phyloP scores from a whole-genome alignment of 2,113 vertebrate species.

The Corvus moneduloides region DNA sequence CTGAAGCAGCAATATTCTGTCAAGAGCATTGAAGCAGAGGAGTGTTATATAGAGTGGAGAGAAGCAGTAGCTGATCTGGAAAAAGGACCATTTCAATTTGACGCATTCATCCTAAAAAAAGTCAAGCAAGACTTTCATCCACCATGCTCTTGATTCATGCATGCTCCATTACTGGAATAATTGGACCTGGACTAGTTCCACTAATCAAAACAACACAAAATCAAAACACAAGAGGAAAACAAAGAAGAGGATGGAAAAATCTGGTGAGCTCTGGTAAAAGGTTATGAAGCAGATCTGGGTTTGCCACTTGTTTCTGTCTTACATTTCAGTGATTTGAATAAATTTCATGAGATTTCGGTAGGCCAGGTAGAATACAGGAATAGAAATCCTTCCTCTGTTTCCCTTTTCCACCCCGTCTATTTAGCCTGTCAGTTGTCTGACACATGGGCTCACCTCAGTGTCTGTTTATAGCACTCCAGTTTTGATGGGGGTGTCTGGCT shows the following conservation, averaged over 20 bases:
- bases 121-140: neutral
- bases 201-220: neutral
- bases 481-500: neutral
- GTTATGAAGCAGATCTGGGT: neutral
- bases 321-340: neutral
- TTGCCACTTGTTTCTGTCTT: neutral
- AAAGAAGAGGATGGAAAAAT: neutral
- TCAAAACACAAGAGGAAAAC: neutral
- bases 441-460: neutral
- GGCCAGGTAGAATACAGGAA: neutral
- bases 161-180: neutral
- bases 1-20: constrained; percentile 21
- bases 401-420: neutral
- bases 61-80: constrained; percentile 9
- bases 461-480: neutral
- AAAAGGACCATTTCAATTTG: neutral
- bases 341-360: neutral
- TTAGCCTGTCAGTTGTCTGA: neutral
- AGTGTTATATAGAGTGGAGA: neutral
- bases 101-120: neutral
- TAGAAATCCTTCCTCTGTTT: neutral
- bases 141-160: neutral
- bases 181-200: neutral
- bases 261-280: neutral
- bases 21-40: neutral